Evolutionary conservation across 1,140 invertebrate genomes (phyloP).

Genomic region (Sipha flava): DNA sequence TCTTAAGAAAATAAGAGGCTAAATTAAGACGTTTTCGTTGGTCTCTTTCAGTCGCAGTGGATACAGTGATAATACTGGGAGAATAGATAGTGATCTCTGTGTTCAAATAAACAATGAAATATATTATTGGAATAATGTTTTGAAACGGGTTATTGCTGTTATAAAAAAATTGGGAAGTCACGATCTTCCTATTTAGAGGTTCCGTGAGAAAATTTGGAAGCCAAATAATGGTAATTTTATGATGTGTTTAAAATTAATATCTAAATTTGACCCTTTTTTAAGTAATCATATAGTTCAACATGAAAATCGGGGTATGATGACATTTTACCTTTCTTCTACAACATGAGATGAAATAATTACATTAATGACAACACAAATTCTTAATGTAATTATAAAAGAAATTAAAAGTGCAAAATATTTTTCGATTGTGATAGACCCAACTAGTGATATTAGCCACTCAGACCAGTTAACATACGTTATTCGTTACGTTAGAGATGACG

Average conservation of each 20-base stretch:
- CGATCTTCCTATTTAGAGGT: constrained; percentile 37
- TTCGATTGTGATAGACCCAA: constrained; percentile 36
- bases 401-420: constrained; percentile 43
- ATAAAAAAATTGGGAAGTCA: constrained; percentile 34
- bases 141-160: constrained; percentile 33
- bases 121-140: constrained; percentile 36
- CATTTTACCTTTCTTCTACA: constrained; percentile 34
- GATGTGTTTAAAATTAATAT: constrained; percentile 35
- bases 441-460: neutral
- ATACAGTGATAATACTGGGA: neutral
- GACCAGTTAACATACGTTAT: constrained; percentile 28
- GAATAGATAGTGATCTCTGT: neutral
- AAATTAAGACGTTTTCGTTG: neutral
- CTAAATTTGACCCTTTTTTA: constrained; percentile 37
- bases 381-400: constrained; percentile 37
- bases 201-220: constrained; percentile 34
- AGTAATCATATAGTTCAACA: constrained; percentile 32
- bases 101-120: neutral
- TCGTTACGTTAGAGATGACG: constrained; percentile 26
- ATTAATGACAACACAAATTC: constrained; percentile 36
- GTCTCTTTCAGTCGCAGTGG: neutral
- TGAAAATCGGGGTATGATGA: constrained; percentile 34
- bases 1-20: neutral
- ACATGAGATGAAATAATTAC: constrained; percentile 36
- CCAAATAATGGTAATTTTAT: constrained; percentile 38